Evolutionary conservation across 2,888 invertebrate species (phyloP).

Genomic region (Tinea semifulvella): DNA sequence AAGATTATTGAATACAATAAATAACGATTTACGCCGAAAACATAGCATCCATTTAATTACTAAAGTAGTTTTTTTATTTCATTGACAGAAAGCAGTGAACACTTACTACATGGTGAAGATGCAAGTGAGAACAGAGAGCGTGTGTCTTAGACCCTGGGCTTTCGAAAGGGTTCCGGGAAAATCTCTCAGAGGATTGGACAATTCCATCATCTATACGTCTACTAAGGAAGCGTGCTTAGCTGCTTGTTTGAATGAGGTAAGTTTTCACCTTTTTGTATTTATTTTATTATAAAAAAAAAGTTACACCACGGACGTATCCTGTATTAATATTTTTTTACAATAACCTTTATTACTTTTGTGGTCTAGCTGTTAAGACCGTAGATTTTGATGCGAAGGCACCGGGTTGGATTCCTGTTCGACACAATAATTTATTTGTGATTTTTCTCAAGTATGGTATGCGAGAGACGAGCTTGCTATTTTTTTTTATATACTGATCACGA

Average conservation of each 20-base stretch:
- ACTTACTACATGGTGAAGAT: slow-evolving; percentile 96
- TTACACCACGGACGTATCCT: too few relatives aligned
- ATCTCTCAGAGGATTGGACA: slow-evolving; percentile 89
- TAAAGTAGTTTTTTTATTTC: slow-evolving; percentile 16
- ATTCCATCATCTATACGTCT: slow-evolving; percentile 91
- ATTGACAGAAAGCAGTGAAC: slow-evolving; percentile 77
- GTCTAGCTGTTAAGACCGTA: too few relatives aligned
- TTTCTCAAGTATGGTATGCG: too few relatives aligned
- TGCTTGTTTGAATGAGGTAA: slow-evolving; percentile 90
- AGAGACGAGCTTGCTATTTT: too few relatives aligned
- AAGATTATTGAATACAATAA: too few relatives aligned
- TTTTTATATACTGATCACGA: too few relatives aligned
- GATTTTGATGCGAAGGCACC: too few relatives aligned
- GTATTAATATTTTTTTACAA: too few relatives aligned
- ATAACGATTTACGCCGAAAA: too few relatives aligned
- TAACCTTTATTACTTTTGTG: too few relatives aligned
- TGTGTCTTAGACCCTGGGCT: slow-evolving; percentile 91
- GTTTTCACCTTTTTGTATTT: slow-evolving; percentile 9
- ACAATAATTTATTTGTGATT: too few relatives aligned
- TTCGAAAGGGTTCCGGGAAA: slow-evolving; percentile 94
- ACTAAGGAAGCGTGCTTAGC: slow-evolving; percentile 94
- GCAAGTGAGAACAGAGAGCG: slow-evolving; percentile 89
- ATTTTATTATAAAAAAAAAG: slow-evolving; percentile 5
- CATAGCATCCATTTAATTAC: background rate
- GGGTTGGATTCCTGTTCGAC: too few relatives aligned